Percentiles rank a stretch among this genome's conserved stretches.
Conservation (phyloP, 2,797 vertebrate genomes). For the Enteromius fasciolatus region DNA sequence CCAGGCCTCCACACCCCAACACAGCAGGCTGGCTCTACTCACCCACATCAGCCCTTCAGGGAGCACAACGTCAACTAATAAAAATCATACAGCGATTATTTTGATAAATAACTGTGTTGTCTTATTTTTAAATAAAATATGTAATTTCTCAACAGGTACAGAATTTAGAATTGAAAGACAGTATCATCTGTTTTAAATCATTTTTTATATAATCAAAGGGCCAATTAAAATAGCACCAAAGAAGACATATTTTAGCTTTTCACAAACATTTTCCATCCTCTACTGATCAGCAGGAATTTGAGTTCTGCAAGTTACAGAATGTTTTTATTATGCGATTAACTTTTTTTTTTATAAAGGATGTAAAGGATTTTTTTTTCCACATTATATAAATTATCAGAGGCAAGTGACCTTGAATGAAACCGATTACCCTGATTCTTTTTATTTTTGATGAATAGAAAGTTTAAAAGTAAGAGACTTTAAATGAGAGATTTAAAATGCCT, state of each 20-base stretch:
- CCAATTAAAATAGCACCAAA: background rate
- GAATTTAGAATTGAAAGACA: background rate
- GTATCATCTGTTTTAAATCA: background rate
- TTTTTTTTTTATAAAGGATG: background rate
- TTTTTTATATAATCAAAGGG: background rate
- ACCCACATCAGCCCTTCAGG: slow-evolving; percentile 39
- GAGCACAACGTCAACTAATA: background rate
- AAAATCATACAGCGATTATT: background rate
- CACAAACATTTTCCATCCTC: background rate
- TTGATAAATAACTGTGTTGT: background rate
- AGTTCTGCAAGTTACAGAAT: background rate
- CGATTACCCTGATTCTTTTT: too few relatives aligned
- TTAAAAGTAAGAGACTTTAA: too few relatives aligned
- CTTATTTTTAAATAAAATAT: background rate
- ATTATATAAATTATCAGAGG: background rate
- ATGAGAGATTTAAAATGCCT: too few relatives aligned
- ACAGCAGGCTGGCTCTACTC: slow-evolving; percentile 36
- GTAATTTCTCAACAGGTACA: background rate
- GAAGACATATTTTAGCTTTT: background rate
- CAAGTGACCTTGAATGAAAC: background rate
- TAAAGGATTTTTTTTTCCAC: background rate
- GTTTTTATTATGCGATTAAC: background rate
- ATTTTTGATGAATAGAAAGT: too few relatives aligned
- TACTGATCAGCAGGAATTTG: background rate
- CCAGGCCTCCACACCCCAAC: slow-evolving; percentile 52